Evolutionary conservation across 2,797 vertebrate genomes (phyloP), one percentile per base, ranked within the genome.

Genomic region (Dicrostonyx torquatus): DNA sequence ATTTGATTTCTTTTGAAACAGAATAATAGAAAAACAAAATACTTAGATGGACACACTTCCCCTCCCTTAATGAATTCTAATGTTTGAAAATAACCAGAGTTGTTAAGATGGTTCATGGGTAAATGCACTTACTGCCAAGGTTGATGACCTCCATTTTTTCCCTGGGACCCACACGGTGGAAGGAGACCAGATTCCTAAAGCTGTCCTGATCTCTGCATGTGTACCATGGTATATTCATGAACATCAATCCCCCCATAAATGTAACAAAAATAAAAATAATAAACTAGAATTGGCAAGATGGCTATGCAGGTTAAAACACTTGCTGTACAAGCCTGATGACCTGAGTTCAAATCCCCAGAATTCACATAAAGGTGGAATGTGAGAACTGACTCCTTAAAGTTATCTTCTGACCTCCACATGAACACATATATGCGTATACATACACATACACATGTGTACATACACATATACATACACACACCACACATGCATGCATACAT

Each of bases 1-100:
- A 83, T 84, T 89, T 93, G 15, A 72, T 89, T 95, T 94, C 34
- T 91, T 95, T 94, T 73, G 70, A 84, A 95, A 90, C 7, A 93
- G 64, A 95, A 24, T 80, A 93, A 92, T 37, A 90, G 80, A 78
- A 83, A 92, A 97, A 82, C 6, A 37, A 87, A 72, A 94, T 40
- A 85, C 17, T n/a, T 70, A 75, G 37, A 72, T 80, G 31, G 22
- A 24, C 10, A 48, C 40, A 91, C 60, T 73, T n/a, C 34, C 89
- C 14, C n/a, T n/a, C 48, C 45, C n/a, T 68, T 77, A 13, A 66
- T 85, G 15, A 90, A 66, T 34, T 80, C 55, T 60, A 87, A 87
- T 64, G 53, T 66, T 90, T 76, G 77, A 91, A 93, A 37, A 50
- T 89, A 87, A 78, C 77, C 22, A 85, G 40, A 87, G 53, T 45